Base-by-base conservation (phyloP, 1,140 invertebrate species). In the Drosophila arizonae region DNA sequence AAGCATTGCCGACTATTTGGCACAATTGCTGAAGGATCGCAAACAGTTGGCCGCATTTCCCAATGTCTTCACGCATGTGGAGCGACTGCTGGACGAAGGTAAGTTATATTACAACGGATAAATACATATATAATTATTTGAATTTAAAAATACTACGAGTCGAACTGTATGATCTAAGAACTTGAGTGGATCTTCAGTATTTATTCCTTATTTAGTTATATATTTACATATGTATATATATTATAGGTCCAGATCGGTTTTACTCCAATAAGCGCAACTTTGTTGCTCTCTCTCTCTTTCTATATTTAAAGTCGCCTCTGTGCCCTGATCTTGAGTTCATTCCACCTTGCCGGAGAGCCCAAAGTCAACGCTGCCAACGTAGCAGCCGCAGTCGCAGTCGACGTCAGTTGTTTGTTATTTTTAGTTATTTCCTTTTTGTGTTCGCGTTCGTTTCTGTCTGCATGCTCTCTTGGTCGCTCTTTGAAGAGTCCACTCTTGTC, bases 21-120 rank as follows among this genome's bases (percentile, higher is more conserved):
- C 98, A 93, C 99, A 99, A 94, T 96, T 99, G 93, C 95, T 99
- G 91, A 99, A 99, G 95, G 99, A 99, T 95, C 98, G 99, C 94
- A 99, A 99, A 94, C 98, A 99, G 94, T 95, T 99, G 90, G 97
- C 97, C 90, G 98, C 98, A 92, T 99, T 99, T 94, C 98, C 99
- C 77, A 99, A 99, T 95, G 97, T 99, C 92, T 99, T 99, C 94
- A 95, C 98, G 93, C 99, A 99, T 94, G 95, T 99, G 90, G 99
- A 99, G 94, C 95, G 99, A 92, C 96, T 99, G 85, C 95, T 99
- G 91, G 99, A 99, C 92, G 98, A 99, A 96, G 99, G 99, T 99
- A 74, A 84, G 90, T 46, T 13, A 54, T 13, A 28, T 11, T 45
- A 6, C 41, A 46, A 10, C 0, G 0, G 2, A 21, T 11, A 48